phyloP scores from a whole-genome alignment of 2,888 invertebrate genomes.

The Eilema caniola region DNA sequence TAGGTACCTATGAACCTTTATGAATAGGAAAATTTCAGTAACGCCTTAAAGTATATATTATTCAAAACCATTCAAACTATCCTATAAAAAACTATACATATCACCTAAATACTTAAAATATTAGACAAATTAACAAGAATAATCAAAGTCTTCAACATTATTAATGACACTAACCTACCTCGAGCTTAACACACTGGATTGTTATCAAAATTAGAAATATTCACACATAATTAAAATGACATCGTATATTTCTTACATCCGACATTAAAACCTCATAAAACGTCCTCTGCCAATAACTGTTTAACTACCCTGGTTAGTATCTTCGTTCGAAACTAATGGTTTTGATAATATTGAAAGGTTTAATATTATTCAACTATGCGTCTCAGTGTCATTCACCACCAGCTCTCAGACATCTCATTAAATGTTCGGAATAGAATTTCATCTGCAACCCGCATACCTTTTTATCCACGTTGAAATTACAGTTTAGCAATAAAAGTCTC shows the following conservation, averaged over 20 bases:
- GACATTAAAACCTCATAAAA: slow-evolving; percentile 27
- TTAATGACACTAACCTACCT: slow-evolving; percentile 41
- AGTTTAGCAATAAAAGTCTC: slow-evolving; percentile 43
- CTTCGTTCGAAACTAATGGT: slow-evolving; percentile 3
- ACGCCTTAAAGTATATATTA: no score
- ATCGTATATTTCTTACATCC: slow-evolving; percentile 28
- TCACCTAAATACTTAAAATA: no score
- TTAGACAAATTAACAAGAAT: no score
- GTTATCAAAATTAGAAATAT: slow-evolving; percentile 32
- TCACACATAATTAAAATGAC: slow-evolving; percentile 33
- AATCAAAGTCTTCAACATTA: not conserved
- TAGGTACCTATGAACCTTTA: no score
- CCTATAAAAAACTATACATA: no score
- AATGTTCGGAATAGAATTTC: slow-evolving; percentile 41
- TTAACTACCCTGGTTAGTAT: slow-evolving; percentile 18
- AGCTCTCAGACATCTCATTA: slow-evolving; percentile 21
- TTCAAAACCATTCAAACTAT: no score
- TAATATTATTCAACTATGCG: slow-evolving; percentile 12
- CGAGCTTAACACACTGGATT: slow-evolving; percentile 28
- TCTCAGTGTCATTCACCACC: slow-evolving; percentile 1
- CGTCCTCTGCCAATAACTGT: slow-evolving; percentile 32
- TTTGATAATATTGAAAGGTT: slow-evolving; percentile 12
- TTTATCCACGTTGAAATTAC: slow-evolving; percentile 45
- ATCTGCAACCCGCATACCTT: slow-evolving; percentile 38
- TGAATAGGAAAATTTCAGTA: no score